These are phyloP conservation scores for Phengaris arion DNA, from an alignment of 2,888 invertebrate genomes.

Conservation along the genomic window DNA sequence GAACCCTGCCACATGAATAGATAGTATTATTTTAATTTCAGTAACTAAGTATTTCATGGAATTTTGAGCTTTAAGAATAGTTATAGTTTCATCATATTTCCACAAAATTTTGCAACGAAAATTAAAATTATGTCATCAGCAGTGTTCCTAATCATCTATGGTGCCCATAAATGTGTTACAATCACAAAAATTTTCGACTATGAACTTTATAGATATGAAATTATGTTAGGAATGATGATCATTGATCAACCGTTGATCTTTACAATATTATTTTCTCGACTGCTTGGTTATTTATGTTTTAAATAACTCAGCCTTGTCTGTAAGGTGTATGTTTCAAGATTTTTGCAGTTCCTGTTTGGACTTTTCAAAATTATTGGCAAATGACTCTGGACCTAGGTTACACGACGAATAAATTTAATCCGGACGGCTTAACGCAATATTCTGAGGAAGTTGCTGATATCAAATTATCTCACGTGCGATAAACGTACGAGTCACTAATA, in stretches of 20 bases:
- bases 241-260: background rate
- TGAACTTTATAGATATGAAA: too few relatives aligned
- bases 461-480: background rate
- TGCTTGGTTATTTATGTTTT: background rate
- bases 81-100: background rate
- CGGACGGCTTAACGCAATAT: too few relatives aligned
- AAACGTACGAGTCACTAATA: slow-evolving; percentile 46
- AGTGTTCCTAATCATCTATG: background rate
- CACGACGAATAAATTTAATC: too few relatives aligned
- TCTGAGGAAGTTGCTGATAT: background rate
- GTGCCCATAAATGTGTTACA: background rate
- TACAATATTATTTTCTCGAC: background rate
- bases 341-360: too few relatives aligned
- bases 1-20: background rate
- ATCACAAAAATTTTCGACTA: background rate
- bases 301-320: too few relatives aligned
- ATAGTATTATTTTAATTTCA: background rate
- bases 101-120: background rate
- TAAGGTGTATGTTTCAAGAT: too few relatives aligned
- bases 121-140: background rate
- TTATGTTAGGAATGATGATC: background rate
- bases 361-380: background rate
- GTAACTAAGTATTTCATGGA: background rate
- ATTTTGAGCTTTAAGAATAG: too few relatives aligned
- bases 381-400: background rate